These are phyloP conservation scores for Apistogramma diplotaenia DNA, from an alignment of 2,113 vertebrate genomes.

Conservation along the genomic window DNA sequence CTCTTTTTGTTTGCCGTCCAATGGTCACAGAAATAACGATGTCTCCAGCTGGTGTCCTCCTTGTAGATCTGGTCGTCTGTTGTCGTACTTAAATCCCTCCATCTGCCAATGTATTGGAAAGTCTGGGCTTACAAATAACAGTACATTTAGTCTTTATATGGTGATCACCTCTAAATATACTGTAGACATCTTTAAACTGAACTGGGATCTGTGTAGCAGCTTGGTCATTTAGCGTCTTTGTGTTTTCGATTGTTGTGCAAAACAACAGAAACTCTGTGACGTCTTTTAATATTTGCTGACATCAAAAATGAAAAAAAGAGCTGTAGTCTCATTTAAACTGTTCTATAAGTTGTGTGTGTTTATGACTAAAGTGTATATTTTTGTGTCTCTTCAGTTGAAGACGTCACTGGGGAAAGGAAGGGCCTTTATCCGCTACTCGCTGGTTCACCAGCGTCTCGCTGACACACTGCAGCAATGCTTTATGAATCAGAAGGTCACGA, in stretches of 20 bases:
- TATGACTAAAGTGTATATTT: not conserved
- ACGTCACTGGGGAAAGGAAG: conserved; percentile 94
- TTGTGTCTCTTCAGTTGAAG: conserved; percentile 81
- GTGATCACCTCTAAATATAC: not conserved
- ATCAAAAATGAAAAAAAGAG: not conserved
- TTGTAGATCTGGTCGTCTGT: conserved; percentile 37
- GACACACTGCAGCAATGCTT: conserved; percentile 97
- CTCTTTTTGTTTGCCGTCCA: conserved; percentile 2
- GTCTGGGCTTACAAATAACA: conserved; percentile 13
- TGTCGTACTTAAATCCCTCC: conserved; percentile 67
- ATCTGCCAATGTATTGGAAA: conserved; percentile 55
- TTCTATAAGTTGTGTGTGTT: not conserved
- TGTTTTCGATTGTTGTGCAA: not conserved
- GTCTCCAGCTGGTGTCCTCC: conserved; percentile 62
- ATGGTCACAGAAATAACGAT: conserved; percentile 17
- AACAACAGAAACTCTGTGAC: not conserved
- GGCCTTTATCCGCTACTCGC: conserved; percentile 92
- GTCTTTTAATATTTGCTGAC: not conserved
- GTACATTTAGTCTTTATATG: not conserved
- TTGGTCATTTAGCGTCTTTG: not conserved
- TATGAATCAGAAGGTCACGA: conserved; percentile 90
- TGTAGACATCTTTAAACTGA: not conserved
- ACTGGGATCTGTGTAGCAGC: not conserved
- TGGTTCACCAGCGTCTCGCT: conserved; percentile 93
- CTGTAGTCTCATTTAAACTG: not conserved